Base-by-base conservation (phyloP, 2,113 vertebrate genomes). In the Canis aureus region DNA sequence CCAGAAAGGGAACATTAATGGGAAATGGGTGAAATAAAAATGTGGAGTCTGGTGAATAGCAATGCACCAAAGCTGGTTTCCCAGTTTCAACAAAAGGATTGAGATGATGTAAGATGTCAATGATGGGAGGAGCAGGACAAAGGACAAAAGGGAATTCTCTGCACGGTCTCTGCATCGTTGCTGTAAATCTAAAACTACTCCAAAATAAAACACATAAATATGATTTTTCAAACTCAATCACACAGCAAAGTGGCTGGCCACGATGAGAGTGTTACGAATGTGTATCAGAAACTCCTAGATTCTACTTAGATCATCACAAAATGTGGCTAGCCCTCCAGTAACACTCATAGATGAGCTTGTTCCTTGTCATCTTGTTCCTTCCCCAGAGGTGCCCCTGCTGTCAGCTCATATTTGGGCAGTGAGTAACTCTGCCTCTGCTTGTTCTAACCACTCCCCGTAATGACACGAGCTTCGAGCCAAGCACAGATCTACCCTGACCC, bases 41-140 rank as follows among this genome's bases (percentile, higher is more conserved):
- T 1, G 57, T 23, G 35, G 22, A 20, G 67, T 5, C 67, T 2
- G 3, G 53, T 11, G 20, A 83, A 16, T 0, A 35, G 81, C 13
- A 13, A 3, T 0, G 3, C 29, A 0, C 59, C 8, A 5, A 5
- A 32, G 27, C 29, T 0, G 5, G 80, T 1, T 74, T 49, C 81
- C 27, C 19, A 6, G 12, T 35, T 29, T 10, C 11, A 22, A 32
- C n/a, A 17, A 20, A 64, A 38, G 20, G 5, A 16, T 20, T 19
- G 0, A 0, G 16, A 11, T 2, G n/a, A 49, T 0, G 0, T 29
- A 15, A 25, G 19, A 32, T 2, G 9, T 43, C 11, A 60, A 25
- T 25, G 15, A 8, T 0, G 27, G 8, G 15, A 20, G 2, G 2
- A 16, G 16, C 0, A 3, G 43, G 59, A 20, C 11, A 17, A 25